Percentiles rank a stretch among this genome's conserved stretches.
These are phyloP conservation scores for Pheosia gnoma DNA, from an alignment of 2,888 invertebrate genomes.

Conservation along the genomic window DNA sequence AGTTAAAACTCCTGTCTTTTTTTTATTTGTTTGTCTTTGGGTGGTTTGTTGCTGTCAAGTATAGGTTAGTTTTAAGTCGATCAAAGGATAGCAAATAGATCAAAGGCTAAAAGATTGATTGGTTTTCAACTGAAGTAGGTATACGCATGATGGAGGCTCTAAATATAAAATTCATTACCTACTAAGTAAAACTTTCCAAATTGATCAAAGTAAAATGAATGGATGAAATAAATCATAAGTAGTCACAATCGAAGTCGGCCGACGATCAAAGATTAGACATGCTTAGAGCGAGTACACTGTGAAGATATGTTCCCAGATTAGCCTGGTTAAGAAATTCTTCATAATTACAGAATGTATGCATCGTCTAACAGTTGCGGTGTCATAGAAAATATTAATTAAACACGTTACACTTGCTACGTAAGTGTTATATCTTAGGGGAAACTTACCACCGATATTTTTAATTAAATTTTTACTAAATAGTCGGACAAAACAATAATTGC, in stretches of 20 bases:
- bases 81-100: constrained; percentile 13
- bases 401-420: constrained; percentile 41
- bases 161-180: constrained; percentile 47
- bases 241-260: constrained; percentile 45
- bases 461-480: constrained; percentile 9
- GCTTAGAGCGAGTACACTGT: constrained; percentile 45
- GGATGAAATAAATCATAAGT: constrained; percentile 49
- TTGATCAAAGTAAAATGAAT: constrained; percentile 51
- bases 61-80: constrained; percentile 25
- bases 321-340: constrained; percentile 46
- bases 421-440: constrained; percentile 45
- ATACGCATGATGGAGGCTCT: constrained; percentile 42
- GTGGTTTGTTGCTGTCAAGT: constrained; percentile 33
- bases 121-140: constrained; percentile 26
- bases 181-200: constrained; percentile 55
- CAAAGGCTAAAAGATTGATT: constrained; percentile 16
- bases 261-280: constrained; percentile 55
- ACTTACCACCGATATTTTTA: constrained; percentile 36
- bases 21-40: constrained; percentile 64
- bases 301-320: constrained; percentile 52
- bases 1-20: constrained; percentile 39
- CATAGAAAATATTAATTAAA: constrained; percentile 44
- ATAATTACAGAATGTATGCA: constrained; percentile 44
- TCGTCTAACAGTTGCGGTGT: constrained; percentile 41
- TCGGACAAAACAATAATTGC: constrained; percentile 1